Conservation (phyloP, 2,888 invertebrate species). For the Molorchus minor region DNA sequence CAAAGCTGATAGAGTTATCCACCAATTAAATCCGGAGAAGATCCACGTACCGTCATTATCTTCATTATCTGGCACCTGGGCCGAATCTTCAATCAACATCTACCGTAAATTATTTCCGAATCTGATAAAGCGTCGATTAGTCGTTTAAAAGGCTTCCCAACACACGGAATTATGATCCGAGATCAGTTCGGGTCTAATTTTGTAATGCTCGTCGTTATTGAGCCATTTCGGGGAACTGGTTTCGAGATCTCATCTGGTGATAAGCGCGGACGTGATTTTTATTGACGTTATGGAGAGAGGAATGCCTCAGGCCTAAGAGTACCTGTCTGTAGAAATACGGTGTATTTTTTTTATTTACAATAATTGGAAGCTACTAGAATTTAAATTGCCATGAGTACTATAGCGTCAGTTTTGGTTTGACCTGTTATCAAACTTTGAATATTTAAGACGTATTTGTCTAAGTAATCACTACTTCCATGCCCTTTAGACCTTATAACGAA, state of each 20-base stretch:
- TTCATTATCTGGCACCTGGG: background rate
- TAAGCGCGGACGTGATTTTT: background rate
- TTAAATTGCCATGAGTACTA: too few relatives aligned
- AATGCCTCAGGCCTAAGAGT: too few relatives aligned
- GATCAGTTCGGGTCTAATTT: constrained; percentile 4
- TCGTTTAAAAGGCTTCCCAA: background rate
- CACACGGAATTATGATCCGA: background rate
- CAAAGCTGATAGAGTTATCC: constrained; percentile 15
- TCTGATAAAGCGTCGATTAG: constrained; percentile 5
- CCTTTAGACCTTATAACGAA: too few relatives aligned
- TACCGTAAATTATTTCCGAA: background rate
- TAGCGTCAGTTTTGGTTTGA: too few relatives aligned
- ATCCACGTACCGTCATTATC: background rate
- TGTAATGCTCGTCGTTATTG: background rate
- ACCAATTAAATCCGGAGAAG: constrained; percentile 4
- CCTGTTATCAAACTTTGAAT: too few relatives aligned
- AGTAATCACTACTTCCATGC: too few relatives aligned
- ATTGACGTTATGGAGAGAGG: background rate
- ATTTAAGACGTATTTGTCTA: too few relatives aligned
- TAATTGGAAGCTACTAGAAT: too few relatives aligned
- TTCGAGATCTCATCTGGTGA: background rate
- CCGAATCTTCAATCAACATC: background rate
- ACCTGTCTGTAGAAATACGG: too few relatives aligned
- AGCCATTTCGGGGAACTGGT: background rate
- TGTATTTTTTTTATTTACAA: too few relatives aligned